Percentiles rank a stretch among this genome's conserved stretches.
These are phyloP conservation scores for Odontamblyopus rebecca DNA, from an alignment of 2,797 vertebrate species.

Conservation along the genomic window DNA sequence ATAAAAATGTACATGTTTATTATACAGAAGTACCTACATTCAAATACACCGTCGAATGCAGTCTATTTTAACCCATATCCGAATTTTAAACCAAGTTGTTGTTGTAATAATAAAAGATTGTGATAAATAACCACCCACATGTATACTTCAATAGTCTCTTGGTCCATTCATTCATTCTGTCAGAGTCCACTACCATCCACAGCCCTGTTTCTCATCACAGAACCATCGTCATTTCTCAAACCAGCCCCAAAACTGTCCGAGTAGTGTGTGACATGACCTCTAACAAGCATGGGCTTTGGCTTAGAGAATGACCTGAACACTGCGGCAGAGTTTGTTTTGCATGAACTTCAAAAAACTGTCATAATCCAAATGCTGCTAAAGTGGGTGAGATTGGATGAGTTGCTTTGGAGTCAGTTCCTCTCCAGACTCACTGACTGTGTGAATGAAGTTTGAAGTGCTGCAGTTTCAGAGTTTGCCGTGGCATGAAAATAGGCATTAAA, in stretches of 20 bases:
- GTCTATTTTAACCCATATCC: too few species aligned
- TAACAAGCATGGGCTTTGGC: conserved; percentile 21
- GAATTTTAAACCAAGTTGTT: too few species aligned
- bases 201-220: not conserved
- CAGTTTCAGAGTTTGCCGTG: conserved; percentile 19
- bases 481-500: conserved; percentile 34
- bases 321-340: conserved; percentile 40
- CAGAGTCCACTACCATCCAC: not conserved
- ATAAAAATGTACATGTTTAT: too few species aligned
- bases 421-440: conserved; percentile 19
- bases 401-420: conserved; percentile 16
- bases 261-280: conserved; percentile 19
- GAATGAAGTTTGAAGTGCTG: conserved; percentile 25
- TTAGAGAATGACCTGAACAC: conserved; percentile 12
- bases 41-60: too few species aligned
- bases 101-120: too few species aligned
- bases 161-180: conserved; percentile 12
- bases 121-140: too few species aligned
- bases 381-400: conserved; percentile 4
- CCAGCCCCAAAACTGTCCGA: conserved; percentile 1
- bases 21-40: too few species aligned
- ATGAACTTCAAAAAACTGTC: conserved; percentile 36
- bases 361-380: conserved; percentile 23
- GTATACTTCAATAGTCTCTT: not conserved
- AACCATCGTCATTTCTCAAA: conserved; percentile 32